Conservation (phyloP, 2,888 invertebrate species). For the Strigamia crassipes region DNA sequence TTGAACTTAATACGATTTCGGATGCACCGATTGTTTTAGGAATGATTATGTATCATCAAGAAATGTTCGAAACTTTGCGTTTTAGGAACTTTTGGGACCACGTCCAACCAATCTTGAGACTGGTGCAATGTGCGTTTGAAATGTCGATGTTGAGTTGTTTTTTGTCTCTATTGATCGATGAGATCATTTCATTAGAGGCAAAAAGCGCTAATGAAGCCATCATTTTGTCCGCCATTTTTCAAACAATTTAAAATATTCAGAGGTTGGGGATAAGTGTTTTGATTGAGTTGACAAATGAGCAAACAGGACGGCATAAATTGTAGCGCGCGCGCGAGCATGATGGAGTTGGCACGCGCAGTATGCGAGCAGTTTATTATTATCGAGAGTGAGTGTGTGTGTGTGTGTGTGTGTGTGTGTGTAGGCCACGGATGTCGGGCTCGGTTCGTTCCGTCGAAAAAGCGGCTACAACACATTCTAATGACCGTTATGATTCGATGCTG, state of each 20-base stretch:
- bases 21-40: too few species aligned
- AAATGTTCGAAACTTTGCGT: too few species aligned
- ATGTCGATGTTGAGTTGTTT: not conserved
- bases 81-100: too few species aligned
- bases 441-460: not conserved
- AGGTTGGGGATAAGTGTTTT: conserved; percentile 19
- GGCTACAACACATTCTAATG: conserved; percentile 14
- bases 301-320: not conserved
- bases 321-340: not conserved
- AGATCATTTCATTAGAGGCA: not conserved
- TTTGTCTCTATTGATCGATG: not conserved
- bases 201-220: conserved; percentile 3
- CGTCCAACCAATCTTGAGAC: too few species aligned
- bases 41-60: too few species aligned
- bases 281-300: conserved; percentile 30
- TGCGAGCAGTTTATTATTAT: conserved; percentile 22
- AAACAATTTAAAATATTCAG: not conserved
- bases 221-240: not conserved
- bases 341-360: conserved; percentile 7
- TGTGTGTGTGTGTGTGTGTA: not conserved
- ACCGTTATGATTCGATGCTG: conserved; percentile 21
- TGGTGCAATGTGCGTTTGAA: too few species aligned
- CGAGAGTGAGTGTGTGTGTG: not conserved
- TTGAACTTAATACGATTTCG: too few species aligned
- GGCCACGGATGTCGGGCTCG: not conserved